phyloP scores from a whole-genome alignment of 2,797 vertebrate species.

The Pantherophis vulpinus region DNA sequence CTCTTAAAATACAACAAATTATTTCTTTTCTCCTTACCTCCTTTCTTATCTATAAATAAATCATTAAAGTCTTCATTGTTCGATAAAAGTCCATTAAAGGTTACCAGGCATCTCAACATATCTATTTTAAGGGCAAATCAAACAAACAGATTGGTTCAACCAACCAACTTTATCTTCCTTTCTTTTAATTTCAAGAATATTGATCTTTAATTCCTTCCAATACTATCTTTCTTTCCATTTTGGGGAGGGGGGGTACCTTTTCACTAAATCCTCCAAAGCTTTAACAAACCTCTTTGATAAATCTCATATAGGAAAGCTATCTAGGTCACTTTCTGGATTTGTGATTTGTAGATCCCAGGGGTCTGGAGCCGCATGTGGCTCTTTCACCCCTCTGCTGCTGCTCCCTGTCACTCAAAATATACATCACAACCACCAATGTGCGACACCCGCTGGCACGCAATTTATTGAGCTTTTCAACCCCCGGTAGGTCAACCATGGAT shows the following conservation, averaged over 20 bases:
- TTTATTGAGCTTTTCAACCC: too few relatives aligned
- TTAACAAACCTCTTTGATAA: background rate
- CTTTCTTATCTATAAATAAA: background rate
- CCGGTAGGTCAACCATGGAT: too few relatives aligned
- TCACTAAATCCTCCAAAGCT: background rate
- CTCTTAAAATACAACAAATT: background rate
- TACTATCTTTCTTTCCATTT: background rate
- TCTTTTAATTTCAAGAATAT: background rate
- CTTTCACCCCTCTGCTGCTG: too few relatives aligned
- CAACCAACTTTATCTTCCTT: background rate
- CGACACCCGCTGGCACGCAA: too few relatives aligned
- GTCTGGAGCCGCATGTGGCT: too few relatives aligned
- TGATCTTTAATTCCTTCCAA: background rate
- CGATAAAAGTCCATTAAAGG: background rate
- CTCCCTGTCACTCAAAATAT: too few relatives aligned
- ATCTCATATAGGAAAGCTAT: background rate
- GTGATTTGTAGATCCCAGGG: background rate
- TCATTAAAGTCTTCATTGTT: background rate
- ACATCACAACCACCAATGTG: too few relatives aligned
- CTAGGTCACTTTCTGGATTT: background rate
- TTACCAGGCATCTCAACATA: background rate
- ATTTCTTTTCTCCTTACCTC: background rate
- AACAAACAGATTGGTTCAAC: background rate
- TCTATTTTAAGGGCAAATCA: background rate
- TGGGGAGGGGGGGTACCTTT: background rate